Conservation (phyloP, 2,113 vertebrate species). For the Anhinga anhinga region DNA sequence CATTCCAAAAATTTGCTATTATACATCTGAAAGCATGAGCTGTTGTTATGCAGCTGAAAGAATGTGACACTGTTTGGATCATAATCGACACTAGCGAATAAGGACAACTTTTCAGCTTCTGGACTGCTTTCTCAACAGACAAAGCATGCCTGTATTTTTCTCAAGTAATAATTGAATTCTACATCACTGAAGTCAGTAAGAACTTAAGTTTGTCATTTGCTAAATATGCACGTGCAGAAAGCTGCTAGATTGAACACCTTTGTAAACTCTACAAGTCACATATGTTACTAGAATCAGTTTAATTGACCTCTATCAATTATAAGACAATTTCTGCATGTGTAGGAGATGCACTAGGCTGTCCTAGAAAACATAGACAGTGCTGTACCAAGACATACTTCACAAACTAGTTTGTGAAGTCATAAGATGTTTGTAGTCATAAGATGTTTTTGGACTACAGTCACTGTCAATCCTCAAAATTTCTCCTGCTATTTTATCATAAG, state of each 20-base stretch:
- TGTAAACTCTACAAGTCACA: background rate
- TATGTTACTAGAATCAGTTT: background rate
- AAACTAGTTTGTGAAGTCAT: background rate
- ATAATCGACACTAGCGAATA: background rate
- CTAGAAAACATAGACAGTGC: background rate
- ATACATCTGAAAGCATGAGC: background rate
- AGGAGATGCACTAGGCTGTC: background rate
- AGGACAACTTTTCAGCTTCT: background rate
- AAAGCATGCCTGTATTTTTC: slow-evolving; percentile 1
- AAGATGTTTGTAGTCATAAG: background rate
- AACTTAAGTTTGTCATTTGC: background rate
- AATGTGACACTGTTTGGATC: slow-evolving; percentile 3
- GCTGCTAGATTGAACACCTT: background rate
- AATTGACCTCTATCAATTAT: background rate
- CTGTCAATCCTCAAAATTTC: background rate
- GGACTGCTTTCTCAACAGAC: background rate
- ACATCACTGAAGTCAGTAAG: background rate
- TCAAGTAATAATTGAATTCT: background rate
- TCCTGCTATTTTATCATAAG: background rate
- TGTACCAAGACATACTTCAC: background rate
- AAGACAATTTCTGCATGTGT: background rate
- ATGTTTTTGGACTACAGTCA: background rate
- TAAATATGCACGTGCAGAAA: background rate
- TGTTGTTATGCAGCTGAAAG: background rate
- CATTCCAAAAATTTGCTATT: slow-evolving; percentile 10